A percentile compares a stretch with the other conserved stretches of the same genome.
Conservation (phyloP, 2,797 vertebrate species). For the Argyrosomus regius region DNA sequence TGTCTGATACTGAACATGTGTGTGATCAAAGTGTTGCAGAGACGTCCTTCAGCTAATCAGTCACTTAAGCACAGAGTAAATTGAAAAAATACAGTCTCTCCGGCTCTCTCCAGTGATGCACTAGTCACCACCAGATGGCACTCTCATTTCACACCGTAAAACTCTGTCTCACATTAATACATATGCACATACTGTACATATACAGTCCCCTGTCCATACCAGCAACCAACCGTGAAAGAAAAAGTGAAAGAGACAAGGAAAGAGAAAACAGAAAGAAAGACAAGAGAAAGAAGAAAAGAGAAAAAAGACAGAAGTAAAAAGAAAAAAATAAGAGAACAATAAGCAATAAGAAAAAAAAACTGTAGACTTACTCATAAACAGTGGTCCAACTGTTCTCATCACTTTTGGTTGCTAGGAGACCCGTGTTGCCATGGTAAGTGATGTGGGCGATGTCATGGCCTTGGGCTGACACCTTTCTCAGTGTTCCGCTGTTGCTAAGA, state of each 20-base stretch:
- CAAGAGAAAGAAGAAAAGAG: neutral
- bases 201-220: slow-evolving; percentile 13
- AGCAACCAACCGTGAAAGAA: slow-evolving; percentile 10
- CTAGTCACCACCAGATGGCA: slow-evolving; percentile 81
- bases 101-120: neutral
- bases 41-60: slow-evolving; percentile 53
- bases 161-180: slow-evolving; percentile 13
- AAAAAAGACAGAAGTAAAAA: neutral
- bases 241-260: neutral
- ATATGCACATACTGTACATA: slow-evolving; percentile 10
- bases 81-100: neutral
- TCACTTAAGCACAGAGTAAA: slow-evolving; percentile 36
- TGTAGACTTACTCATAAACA: slow-evolving; percentile 93
- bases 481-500: slow-evolving; percentile 95
- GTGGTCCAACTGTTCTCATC: slow-evolving; percentile 98
- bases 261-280: neutral
- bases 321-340: slow-evolving; percentile 12
- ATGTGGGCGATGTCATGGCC: slow-evolving; percentile 95
- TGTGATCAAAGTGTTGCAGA: slow-evolving; percentile 54
- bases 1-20: slow-evolving; percentile 42
- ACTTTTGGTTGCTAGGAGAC: slow-evolving; percentile 95
- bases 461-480: slow-evolving; percentile 95
- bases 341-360: slow-evolving; percentile 9
- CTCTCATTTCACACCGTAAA: slow-evolving; percentile 65
- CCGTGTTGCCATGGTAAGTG: slow-evolving; percentile 95